Conservation (phyloP, 2,888 invertebrate genomes). For the Tinea semifulvella region DNA sequence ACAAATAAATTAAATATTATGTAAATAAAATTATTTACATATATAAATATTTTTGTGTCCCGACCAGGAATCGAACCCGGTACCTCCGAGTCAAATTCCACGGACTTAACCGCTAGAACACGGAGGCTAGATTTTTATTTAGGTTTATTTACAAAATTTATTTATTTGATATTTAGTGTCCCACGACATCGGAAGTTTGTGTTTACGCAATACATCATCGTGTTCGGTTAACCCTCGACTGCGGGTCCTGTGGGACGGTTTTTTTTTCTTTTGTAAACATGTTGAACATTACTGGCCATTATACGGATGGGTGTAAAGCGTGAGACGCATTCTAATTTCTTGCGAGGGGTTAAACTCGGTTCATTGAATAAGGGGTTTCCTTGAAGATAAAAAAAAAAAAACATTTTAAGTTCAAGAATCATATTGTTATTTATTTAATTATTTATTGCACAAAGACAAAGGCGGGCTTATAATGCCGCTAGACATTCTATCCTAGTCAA, state of each 20-base stretch:
- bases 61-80: too few relatives aligned
- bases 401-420: not conserved
- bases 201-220: constrained; percentile 20
- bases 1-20: too few relatives aligned
- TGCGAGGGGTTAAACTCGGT: not conserved
- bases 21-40: too few relatives aligned
- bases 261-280: constrained; percentile 13
- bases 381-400: not conserved
- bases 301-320: constrained; percentile 5
- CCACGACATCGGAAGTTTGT: constrained; percentile 18
- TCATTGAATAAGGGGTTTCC: not conserved
- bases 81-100: too few relatives aligned
- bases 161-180: constrained; percentile 8
- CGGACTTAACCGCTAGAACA: too few relatives aligned
- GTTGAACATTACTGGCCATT: constrained; percentile 10
- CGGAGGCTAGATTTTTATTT: too few relatives aligned
- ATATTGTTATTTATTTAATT: too few relatives aligned
- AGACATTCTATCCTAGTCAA: too few relatives aligned
- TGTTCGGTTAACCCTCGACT: constrained; percentile 15
- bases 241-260: not conserved
- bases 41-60: too few relatives aligned
- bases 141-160: too few relatives aligned
- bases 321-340: constrained; percentile 4
- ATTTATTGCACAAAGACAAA: too few relatives aligned
- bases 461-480: too few relatives aligned